Conservation (phyloP, 2,113 vertebrate genomes). For the Lophochroa leadbeateri region DNA sequence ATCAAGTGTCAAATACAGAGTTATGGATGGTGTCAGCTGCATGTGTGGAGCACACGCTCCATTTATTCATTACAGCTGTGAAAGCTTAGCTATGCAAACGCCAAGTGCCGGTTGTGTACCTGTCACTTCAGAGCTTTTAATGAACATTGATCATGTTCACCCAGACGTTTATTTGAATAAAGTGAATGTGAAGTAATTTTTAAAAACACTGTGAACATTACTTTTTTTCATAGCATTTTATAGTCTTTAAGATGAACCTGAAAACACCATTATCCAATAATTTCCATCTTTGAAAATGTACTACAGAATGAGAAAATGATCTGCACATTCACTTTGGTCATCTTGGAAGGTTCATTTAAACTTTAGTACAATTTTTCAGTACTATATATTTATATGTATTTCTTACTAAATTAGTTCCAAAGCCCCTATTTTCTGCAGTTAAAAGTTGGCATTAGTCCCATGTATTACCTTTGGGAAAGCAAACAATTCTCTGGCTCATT, state of each 20-base stretch:
- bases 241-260: background rate
- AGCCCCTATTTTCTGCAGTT: background rate
- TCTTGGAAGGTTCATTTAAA: background rate
- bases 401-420: background rate
- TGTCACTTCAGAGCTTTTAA: conserved; percentile 60
- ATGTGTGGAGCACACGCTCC: conserved; percentile 50
- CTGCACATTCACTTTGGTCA: background rate
- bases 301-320: background rate
- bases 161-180: background rate
- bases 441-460: background rate
- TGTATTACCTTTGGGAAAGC: background rate
- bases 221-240: background rate
- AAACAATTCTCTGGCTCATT: background rate
- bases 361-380: background rate
- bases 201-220: background rate
- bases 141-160: conserved; percentile 60
- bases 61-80: conserved; percentile 58
- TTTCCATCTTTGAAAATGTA: background rate
- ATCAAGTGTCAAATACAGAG: conserved; percentile 60
- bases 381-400: background rate
- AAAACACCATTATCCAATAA: background rate
- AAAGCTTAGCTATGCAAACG: conserved; percentile 39
- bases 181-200: background rate
- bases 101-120: conserved; percentile 15
- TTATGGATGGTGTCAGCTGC: conserved; percentile 51